phyloP scores from a whole-genome alignment of 2,888 invertebrate species.

The Pyrochroa serraticornis region DNA sequence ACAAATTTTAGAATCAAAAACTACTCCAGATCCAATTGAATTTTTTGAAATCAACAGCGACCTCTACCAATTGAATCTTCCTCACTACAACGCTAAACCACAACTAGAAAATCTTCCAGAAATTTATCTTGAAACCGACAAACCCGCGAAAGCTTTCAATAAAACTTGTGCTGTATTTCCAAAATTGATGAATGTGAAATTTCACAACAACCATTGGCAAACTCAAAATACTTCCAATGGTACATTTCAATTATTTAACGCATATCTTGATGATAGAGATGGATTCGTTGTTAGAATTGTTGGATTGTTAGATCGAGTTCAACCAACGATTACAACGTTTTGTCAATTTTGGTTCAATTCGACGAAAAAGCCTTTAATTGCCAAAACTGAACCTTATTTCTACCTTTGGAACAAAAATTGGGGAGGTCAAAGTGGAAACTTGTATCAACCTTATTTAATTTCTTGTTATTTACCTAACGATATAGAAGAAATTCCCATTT shows the following conservation, averaged over 20 bases:
- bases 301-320: constrained; percentile 58
- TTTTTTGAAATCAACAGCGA: too few species aligned
- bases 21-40: too few species aligned
- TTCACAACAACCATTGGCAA: constrained; percentile 90
- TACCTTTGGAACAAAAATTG: constrained; percentile 88
- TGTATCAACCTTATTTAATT: constrained; percentile 85
- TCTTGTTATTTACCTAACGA: constrained; percentile 77
- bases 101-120: neutral
- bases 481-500: constrained; percentile 61
- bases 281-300: constrained; percentile 80
- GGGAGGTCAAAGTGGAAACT: constrained; percentile 85
- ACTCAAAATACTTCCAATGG: constrained; percentile 75
- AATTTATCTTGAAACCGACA: neutral
- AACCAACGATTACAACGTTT: neutral
- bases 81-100: neutral
- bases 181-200: constrained; percentile 81
- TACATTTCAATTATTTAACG: constrained; percentile 82
- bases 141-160: constrained; percentile 58
- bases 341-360: constrained; percentile 81
- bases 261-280: constrained; percentile 80
- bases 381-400: constrained; percentile 80
- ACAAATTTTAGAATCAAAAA: too few species aligned
- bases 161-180: constrained; percentile 80
- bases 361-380: constrained; percentile 73
- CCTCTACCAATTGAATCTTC: neutral